Base-by-base conservation (phyloP, 2,797 vertebrate species). In the Caiman crocodilus region DNA sequence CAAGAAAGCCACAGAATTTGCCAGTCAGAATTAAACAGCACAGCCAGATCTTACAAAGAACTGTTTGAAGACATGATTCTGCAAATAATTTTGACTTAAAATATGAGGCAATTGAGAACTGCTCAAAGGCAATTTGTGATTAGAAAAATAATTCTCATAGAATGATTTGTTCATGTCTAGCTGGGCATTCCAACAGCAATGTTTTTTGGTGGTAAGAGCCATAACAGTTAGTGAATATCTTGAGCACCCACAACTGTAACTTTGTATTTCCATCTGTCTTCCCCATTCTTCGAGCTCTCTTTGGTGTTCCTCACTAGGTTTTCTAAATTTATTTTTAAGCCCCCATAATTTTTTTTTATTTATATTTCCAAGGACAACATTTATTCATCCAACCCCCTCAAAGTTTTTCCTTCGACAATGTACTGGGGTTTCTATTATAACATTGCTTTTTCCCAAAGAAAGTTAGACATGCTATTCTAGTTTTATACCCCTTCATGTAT, bases 11-110 rank as follows among this genome's bases (percentile, higher is more conserved):
- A 32, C 12, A 20, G 32, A 64, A 3, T 71, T 30, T 0, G 0
- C 18, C 25, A 88, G 21, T 80, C 15, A 20, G 58, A 63, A 9
- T 65, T 73, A 84, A 91, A 86, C 84, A 16, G 13, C 1, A 86
- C 2, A 11, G 5, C 26, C 79, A 87, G 55, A 71, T 94, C 93
- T 83, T 91, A 9, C 42, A 21, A 63, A 86, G 76, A 69, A 56
- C 65, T 85, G 78, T 84, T 80, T 89, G 28, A 76, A 67, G 64
- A n/a, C 89, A 73, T 69, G 25, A 6, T 32, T 86, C 82, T 89
- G 71, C 79, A 87, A 90, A 85, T 81, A 90, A 90, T 75, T 84
- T 79, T 81, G 79, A 90, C 73, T 84, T 79, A 10, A 85, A 65
- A 32, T 75, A 64, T 64, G 76, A 56, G 15, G 81, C 55, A 76